Conservation (phyloP, 2,888 invertebrate species). For the Myopa tessellatipennis region DNA sequence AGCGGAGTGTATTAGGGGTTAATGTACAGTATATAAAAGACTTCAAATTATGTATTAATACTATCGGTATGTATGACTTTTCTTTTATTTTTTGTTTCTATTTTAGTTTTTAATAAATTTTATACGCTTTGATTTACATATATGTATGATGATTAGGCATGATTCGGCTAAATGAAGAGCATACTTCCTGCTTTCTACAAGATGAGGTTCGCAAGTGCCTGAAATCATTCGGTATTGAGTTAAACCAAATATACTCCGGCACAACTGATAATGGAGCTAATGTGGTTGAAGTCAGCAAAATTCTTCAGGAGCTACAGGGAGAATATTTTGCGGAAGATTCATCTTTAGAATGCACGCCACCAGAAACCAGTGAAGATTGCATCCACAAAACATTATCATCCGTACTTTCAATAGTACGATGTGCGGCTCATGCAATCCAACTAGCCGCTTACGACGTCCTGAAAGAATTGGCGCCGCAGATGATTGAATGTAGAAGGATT, state of each 20-base stretch:
- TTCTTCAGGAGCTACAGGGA: not conserved
- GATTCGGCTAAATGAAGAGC: not conserved
- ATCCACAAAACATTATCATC: not conserved
- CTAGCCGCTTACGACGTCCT: conserved; percentile 25
- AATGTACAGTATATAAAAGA: no score
- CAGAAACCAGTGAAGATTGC: not conserved
- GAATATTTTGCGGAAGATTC: not conserved
- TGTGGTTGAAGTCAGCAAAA: conserved; percentile 1
- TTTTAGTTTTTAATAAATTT: not conserved
- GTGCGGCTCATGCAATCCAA: conserved; percentile 32
- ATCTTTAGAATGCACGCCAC: not conserved
- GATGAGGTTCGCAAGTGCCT: not conserved
- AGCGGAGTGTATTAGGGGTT: no score
- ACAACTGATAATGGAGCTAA: not conserved
- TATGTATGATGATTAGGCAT: no score
- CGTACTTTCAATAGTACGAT: conserved; percentile 32
- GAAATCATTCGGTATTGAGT: not conserved
- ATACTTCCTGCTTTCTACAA: not conserved
- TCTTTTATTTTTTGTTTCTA: not conserved
- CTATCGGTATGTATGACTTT: no score
- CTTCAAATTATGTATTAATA: no score
- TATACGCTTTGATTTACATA: not conserved
- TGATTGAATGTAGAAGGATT: conserved; percentile 5
- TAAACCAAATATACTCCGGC: not conserved
- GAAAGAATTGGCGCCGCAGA: not conserved